Evolutionary conservation across 2,888 invertebrate genomes (phyloP).

Genomic region (Drosophila kuntzei): DNA sequence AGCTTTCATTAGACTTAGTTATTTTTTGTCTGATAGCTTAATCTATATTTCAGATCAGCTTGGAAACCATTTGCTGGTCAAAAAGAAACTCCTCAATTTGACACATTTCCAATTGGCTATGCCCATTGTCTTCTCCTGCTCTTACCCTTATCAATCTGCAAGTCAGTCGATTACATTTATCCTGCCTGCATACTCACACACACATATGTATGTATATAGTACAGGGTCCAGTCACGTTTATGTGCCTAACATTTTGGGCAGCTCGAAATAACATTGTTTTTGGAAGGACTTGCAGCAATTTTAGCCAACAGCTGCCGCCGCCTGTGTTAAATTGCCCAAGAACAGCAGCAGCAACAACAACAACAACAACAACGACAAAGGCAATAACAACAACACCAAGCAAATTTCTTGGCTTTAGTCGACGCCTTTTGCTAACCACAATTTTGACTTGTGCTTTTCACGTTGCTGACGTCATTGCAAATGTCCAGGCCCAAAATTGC

Average conservation of each 20-base stretch:
- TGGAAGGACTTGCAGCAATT: constrained; percentile 35
- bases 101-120: constrained; percentile 63
- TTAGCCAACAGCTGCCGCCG: constrained; percentile 37
- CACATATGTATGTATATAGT: neutral
- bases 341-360: constrained; percentile 18
- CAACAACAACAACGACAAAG: constrained; percentile 16
- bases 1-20: neutral
- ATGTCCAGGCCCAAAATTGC: constrained; percentile 30
- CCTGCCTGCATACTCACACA: constrained; percentile 13
- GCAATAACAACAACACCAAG: constrained; percentile 1
- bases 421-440: constrained; percentile 53
- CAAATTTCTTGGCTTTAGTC: constrained; percentile 11
- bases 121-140: neutral
- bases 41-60: neutral
- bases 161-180: constrained; percentile 30
- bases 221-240: constrained; percentile 40
- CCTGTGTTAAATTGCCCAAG: constrained; percentile 55
- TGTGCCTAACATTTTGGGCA: constrained; percentile 28
- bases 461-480: constrained; percentile 54
- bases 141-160: constrained; percentile 34
- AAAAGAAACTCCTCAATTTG: constrained; percentile 43
- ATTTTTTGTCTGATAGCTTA: neutral
- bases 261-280: constrained; percentile 7
- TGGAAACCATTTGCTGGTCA: constrained; percentile 2
- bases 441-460: constrained; percentile 37